Evolutionary conservation across 2,797 vertebrate species (phyloP).

Genomic region (Leptodactylus fallax): DNA sequence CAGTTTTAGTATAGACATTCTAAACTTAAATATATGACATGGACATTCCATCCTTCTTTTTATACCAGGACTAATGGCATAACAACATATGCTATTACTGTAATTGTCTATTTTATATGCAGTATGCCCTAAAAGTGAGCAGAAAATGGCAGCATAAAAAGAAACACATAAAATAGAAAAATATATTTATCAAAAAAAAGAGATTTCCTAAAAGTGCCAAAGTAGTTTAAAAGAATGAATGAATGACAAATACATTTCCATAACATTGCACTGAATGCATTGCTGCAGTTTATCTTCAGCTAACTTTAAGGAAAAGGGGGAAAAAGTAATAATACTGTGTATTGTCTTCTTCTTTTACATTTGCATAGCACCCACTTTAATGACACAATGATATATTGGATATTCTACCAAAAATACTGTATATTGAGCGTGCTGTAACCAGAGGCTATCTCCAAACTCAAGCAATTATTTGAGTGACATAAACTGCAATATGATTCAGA

Average conservation of each 20-base stretch:
- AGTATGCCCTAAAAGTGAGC: background rate
- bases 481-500: slow-evolving; percentile 25
- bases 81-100: background rate
- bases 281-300: background rate
- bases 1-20: background rate
- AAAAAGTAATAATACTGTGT: background rate
- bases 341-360: background rate
- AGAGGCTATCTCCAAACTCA: slow-evolving; percentile 17
- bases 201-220: too few species aligned
- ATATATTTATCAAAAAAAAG: background rate
- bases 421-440: background rate
- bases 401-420: slow-evolving; percentile 1
- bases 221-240: background rate
- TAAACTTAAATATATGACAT: too few species aligned
- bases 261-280: background rate
- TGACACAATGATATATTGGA: slow-evolving; percentile 5
- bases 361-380: background rate
- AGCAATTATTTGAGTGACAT: slow-evolving; percentile 14
- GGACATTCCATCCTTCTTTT: background rate
- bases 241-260: background rate
- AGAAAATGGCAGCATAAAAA: background rate
- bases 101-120: background rate
- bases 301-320: background rate
- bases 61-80: background rate
- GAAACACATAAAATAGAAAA: background rate